Evolutionary conservation across 1,140 invertebrate genomes (phyloP), one percentile per base, ranked within the genome.

Genomic region (Lineus longissimus): DNA sequence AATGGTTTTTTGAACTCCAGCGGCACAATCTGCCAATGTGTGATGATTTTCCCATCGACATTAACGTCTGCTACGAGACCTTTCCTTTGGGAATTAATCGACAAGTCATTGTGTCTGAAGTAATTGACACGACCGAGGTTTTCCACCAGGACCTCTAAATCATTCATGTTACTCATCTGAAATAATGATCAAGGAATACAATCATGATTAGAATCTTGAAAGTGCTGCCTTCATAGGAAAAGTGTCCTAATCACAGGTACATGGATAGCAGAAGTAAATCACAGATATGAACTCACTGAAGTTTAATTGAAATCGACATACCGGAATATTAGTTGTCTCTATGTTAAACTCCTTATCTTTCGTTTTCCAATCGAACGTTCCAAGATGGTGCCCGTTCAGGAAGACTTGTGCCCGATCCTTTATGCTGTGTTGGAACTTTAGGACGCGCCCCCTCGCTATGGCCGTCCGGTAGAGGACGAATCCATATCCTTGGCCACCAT

Each of bases 61-160:
- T 68, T 62, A 13, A 87, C 81, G 11, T 72, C 71, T 4, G 82
- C 82, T 66, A 81, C 72, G 65, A 82, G 79, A 60, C 74, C 86
- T 76, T 86, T 86, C 58, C 81, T 72, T 62, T 86, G 79, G 27
- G 69, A 43, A 65, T 79, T 80, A 2, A 79, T 62, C n/a, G 65
- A 67, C 31, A 81, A 73, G 66, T 81, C 82, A 63, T 81, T 75
- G 30, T 57, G n/a, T 7, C 74, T 57, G 6, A 82, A 76, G 76
- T 78, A 87, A 72, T 87, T 87, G 19, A 84, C 82, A 57, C 87
- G 72, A 0, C 85, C 86, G 61, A 83, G 79, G 71, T 88, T 87
- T 70, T 88, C 86, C 1, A 88, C 86, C 1, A 88, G 59, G 33
- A 88, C 75, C 62, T 87, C 85, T 25, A 87, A 63, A 15, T 36